Evolutionary conservation across 2,888 invertebrate genomes (phyloP).

Genomic region (Aphidoletes aphidimyza): DNA sequence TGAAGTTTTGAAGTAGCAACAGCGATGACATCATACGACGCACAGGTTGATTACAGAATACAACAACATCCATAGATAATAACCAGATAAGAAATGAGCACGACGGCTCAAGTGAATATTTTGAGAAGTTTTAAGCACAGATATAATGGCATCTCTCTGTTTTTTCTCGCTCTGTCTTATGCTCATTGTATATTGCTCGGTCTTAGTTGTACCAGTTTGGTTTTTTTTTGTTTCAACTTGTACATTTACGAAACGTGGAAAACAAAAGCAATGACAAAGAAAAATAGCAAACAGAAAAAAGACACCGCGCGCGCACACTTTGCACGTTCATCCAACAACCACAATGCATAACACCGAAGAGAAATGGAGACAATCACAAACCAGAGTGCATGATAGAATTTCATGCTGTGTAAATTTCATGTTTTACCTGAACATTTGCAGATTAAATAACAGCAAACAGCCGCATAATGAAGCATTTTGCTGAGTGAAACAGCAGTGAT

Average conservation of each 20-base stretch:
- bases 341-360: neutral
- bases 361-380: too few species aligned
- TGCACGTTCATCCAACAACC: neutral
- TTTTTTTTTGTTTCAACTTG: too few species aligned
- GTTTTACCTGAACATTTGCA: slow-evolving; percentile 11
- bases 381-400: slow-evolving; percentile 17
- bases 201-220: too few species aligned
- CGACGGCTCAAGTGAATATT: slow-evolving; percentile 24
- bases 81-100: slow-evolving; percentile 44
- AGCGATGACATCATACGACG: too few species aligned
- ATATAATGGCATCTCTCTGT: slow-evolving; percentile 17
- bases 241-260: neutral
- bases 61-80: too few species aligned
- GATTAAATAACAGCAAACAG: neutral
- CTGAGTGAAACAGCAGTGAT: neutral
- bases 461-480: neutral
- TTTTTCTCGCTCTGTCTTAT: too few species aligned
- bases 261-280: neutral
- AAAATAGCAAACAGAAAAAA: neutral
- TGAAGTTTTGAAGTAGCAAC: neutral
- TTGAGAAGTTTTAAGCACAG: slow-evolving; percentile 27
- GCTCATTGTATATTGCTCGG: too few species aligned
- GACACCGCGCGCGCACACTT: too few species aligned
- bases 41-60: too few species aligned
- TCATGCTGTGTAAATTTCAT: slow-evolving; percentile 29